Evolutionary conservation across 2,113 vertebrate species (phyloP), one percentile per base, ranked within the genome.

Genomic region (Tamias sibiricus): DNA sequence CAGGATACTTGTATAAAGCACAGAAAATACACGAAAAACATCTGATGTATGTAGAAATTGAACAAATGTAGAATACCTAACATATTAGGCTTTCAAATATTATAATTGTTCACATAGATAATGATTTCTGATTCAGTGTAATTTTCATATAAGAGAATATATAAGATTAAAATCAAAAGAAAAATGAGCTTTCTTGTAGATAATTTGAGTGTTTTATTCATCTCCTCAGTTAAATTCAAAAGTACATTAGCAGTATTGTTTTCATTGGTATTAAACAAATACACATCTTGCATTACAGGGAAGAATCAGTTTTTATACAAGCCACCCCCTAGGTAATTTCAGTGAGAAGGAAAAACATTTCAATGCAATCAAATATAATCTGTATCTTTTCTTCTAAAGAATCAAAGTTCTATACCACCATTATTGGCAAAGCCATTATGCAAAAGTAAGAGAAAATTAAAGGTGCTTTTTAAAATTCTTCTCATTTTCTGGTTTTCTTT

Each of bases 281-380:
- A 82, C 11, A 12, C 9, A 54, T 30, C 88, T 37, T 80, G 47
- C 71, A 57, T 82, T 84, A 85, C 12, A 37, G 12, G n/a, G 47
- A 71, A 77, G 42, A 88, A 82, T 92, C 22, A 59, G 49, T 26
- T 0, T 77, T 92, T 81, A 69, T 81, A 83, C 37, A 74, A 69
- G 52, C 26, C 20, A 81, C 1, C 2, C 13, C 47, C 54, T 82
- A 35, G 97, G 66, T 1, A 95, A 1, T 75, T 92, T 83, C 42
- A 93, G 47, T 71, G 42, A 42, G 37, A 57, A 72, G 35, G 22
- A 94, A 82, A 96, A 57, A 40, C 44, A 94, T 87, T 76, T 90
- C 66, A 88, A 82, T 49, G 76, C 62, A 96, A 86, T 93, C 87
- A 96, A n/a, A 83, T 80, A 64, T 89, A 96, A 94, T 95, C 93